These are phyloP conservation scores for Unio pictorum DNA, from an alignment of 2,888 invertebrate genomes.

Conservation along the genomic window DNA sequence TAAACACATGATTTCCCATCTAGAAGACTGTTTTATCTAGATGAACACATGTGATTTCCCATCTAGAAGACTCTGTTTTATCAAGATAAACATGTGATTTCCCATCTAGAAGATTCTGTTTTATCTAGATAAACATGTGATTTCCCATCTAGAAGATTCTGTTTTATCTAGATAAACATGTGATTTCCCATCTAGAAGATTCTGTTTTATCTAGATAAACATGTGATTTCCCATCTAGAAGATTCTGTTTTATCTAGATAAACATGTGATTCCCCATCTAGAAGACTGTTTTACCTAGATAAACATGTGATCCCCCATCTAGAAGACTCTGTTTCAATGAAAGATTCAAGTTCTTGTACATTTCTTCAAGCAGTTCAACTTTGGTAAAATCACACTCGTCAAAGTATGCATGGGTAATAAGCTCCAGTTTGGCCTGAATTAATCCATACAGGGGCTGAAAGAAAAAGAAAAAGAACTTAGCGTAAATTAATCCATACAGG, in stretches of 20 bases:
- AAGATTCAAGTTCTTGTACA: conserved; percentile 88
- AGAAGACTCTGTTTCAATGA: conserved; percentile 78
- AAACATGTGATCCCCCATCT: conserved; percentile 76
- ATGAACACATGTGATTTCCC: too few relatives aligned
- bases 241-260: neutral
- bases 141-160: neutral
- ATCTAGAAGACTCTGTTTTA: too few relatives aligned
- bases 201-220: conserved; percentile 10
- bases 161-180: neutral
- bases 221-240: neutral
- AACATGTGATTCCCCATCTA: neutral
- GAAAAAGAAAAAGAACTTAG: neutral
- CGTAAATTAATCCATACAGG: too few relatives aligned
- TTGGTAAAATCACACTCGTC: conserved; percentile 79
- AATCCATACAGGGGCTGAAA: conserved; percentile 86
- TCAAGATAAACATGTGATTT: neutral
- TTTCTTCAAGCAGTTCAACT: conserved; percentile 82
- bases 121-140: conserved; percentile 1
- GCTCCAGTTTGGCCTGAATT: conserved; percentile 88
- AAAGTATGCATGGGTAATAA: conserved; percentile 98
- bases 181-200: neutral
- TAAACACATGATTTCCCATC: too few relatives aligned
- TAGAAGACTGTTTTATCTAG: too few relatives aligned
- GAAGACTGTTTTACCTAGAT: conserved; percentile 76
- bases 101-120: neutral